These are phyloP conservation scores for Plestiodon gilberti DNA, from an alignment of 2,113 vertebrate species.

Conservation along the genomic window DNA sequence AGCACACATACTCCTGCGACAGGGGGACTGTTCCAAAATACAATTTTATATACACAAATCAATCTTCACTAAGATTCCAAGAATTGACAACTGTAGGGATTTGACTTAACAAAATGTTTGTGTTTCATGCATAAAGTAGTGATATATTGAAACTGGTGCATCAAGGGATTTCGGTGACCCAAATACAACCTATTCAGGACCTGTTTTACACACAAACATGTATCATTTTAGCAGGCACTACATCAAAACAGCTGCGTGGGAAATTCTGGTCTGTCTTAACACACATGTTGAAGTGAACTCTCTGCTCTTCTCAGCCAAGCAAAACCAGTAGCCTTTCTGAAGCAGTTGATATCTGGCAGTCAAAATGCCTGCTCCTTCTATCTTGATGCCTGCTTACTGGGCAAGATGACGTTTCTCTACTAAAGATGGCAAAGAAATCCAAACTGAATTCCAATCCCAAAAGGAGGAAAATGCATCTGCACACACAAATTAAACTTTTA, in stretches of 20 bases:
- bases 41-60: not conserved
- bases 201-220: not conserved
- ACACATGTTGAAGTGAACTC: not conserved
- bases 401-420: not conserved
- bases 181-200: accelerated
- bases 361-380: not conserved
- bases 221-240: not conserved
- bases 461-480: not conserved
- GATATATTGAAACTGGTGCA: not conserved
- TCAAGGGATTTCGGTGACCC: not conserved
- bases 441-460: not conserved
- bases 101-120: accelerated
- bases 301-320: not conserved
- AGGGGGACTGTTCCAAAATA: not conserved
- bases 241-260: conserved; percentile 8
- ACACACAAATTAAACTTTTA: not conserved
- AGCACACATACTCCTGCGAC: not conserved
- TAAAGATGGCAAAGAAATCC: conserved; percentile 2
- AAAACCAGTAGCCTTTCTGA: not conserved
- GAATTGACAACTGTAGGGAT: accelerated
- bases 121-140: accelerated
- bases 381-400: accelerated
- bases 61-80: accelerated
- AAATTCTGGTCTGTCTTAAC: not conserved
- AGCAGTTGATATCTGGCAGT: accelerated